Evolutionary conservation across 2,888 invertebrate species (phyloP).

Genomic region (Ctena decussata): DNA sequence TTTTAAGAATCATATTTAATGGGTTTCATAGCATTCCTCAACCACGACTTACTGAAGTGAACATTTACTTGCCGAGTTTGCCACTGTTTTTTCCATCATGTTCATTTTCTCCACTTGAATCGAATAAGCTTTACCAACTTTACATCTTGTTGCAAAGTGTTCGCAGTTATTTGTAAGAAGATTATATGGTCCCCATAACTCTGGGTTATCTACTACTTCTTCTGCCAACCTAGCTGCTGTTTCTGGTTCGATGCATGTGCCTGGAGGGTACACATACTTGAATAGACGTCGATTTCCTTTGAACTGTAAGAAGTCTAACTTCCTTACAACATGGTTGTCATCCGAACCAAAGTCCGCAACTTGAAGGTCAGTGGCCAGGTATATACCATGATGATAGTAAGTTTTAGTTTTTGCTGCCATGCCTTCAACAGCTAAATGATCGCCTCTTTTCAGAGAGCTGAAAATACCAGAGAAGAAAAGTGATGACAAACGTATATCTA

Average conservation of each 20-base stretch:
- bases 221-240: background rate
- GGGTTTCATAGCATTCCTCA: too few species aligned
- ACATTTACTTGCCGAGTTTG: too few species aligned
- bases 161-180: constrained; percentile 43
- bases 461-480: too few species aligned
- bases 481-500: too few species aligned
- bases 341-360: background rate
- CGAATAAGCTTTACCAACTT: constrained; percentile 27
- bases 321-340: background rate
- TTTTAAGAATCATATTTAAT: too few species aligned
- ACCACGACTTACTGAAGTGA: too few species aligned
- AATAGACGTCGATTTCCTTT: background rate
- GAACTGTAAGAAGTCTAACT: background rate
- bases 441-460: background rate
- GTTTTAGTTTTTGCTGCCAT: background rate
- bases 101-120: too few species aligned
- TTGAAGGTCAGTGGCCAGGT: background rate
- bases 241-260: background rate
- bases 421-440: background rate
- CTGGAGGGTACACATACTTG: background rate
- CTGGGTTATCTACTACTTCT: background rate
- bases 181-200: constrained; percentile 6
- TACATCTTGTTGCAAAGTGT: constrained; percentile 52
- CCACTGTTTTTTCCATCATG: too few species aligned
- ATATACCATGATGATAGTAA: background rate